A percentile compares a stretch with the other conserved stretches of the same genome.
These are phyloP conservation scores for Centropus bengalensis DNA, from an alignment of 2,113 vertebrate genomes.

Conservation along the genomic window DNA sequence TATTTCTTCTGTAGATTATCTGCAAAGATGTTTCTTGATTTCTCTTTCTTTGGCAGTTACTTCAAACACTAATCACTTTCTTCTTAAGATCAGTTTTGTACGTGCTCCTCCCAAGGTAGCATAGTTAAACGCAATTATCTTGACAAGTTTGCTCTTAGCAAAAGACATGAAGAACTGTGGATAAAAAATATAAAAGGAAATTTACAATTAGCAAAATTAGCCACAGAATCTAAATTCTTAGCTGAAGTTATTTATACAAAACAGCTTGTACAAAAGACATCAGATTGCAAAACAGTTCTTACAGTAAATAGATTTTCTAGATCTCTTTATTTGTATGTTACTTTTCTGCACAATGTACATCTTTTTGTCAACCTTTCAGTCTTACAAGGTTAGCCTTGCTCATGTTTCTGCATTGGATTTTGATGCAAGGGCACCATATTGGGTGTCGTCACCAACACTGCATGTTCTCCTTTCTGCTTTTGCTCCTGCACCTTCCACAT, in stretches of 20 bases:
- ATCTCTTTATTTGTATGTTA: not conserved
- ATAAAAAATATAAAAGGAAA: not conserved
- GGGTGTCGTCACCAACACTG: fast-evolving
- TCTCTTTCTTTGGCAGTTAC: not conserved
- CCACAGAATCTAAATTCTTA: not conserved
- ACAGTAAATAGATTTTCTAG: not conserved
- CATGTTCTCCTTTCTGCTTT: not conserved
- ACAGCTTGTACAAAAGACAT: not conserved
- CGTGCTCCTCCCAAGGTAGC: not conserved
- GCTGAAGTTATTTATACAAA: not conserved
- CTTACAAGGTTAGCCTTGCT: not conserved
- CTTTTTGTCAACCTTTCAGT: not conserved
- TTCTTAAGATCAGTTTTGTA: not conserved
- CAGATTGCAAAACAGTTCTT: not conserved
- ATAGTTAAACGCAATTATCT: not conserved
- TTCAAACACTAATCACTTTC: not conserved
- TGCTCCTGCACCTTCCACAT: not conserved
- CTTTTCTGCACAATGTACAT: not conserved
- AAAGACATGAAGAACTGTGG: slow-evolving; percentile 1
- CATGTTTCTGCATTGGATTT: not conserved
- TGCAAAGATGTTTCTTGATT: not conserved
- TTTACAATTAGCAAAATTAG: not conserved
- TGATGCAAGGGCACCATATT: not conserved
- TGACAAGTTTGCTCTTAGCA: not conserved
- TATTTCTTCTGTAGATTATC: not conserved